Base-by-base conservation (phyloP, 2,113 vertebrate genomes). In the Embiotoca jacksoni region DNA sequence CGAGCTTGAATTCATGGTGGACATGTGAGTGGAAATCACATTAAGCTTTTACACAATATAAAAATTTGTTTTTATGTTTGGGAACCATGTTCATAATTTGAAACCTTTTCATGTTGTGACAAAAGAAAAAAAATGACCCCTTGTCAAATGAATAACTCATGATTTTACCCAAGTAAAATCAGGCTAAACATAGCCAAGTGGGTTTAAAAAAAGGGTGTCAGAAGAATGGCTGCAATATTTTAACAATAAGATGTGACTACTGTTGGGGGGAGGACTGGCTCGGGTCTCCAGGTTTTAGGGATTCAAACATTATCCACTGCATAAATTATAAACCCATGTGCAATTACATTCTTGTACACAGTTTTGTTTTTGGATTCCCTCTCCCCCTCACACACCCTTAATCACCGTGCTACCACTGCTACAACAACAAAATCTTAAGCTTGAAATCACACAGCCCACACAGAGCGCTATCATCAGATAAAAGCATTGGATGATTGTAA, bases 371-470 rank as follows among this genome's bases (percentile, higher is more conserved):
- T 39, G 14, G 80, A 81, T 79, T 72, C 79, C 54, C 46, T 78
- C 72, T 66, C 15, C 80, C 35, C 47, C 72, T 87, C 63, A 76
- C 58, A 33, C 61, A 49, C 63, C 69, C 78, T 76, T 84, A 85
- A 90, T 85, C 83, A 78, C 73, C 61, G 39, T 32, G 74, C 70
- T 16, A 62, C 56, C 62, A 46, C 73, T 46, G 68, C 77, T 58
- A 75, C 79, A 80, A 80, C 78, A 78, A 78, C 82, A 80, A 70
- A 88, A 84, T 88, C 71, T 92, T 79, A 75, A 88, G 78, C 88
- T 66, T 75, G 72, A 84, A 86, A 87, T 87, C 83, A 84, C 87
- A 83, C 88, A 88, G 49, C 87, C 89, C 88, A 92, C 90, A 90
- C 82, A 83, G 61, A 83, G 78, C 23, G 55, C 71, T 75, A 78